Conservation (phyloP, 2,113 vertebrate genomes). For the Nibea coibor region DNA sequence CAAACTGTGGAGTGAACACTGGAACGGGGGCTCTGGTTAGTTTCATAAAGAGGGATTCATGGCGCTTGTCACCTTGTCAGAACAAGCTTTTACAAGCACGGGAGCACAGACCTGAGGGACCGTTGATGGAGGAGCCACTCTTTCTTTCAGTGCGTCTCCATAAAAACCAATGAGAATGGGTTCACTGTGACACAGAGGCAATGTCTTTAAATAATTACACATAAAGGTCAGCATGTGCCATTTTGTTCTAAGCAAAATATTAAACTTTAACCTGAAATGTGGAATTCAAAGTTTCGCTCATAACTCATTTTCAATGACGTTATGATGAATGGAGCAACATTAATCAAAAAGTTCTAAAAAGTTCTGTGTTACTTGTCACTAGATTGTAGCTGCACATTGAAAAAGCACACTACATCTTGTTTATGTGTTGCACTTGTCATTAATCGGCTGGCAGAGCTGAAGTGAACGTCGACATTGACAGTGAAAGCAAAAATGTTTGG, state of each 20-base stretch:
- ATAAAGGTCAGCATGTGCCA: constrained; percentile 11
- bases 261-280: background rate
- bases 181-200: background rate
- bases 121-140: background rate
- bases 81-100: constrained; percentile 21
- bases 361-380: too few relatives aligned
- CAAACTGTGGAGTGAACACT: background rate
- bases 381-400: too few relatives aligned
- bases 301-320: background rate
- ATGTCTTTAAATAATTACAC: constrained; percentile 3
- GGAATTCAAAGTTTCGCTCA: background rate
- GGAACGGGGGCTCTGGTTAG: background rate
- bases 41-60: constrained; percentile 20
- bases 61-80: background rate
- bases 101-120: background rate
- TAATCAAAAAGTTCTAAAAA: too few relatives aligned
- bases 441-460: background rate
- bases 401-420: too few relatives aligned
- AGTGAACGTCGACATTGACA: background rate
- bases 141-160: background rate
- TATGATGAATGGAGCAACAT: background rate
- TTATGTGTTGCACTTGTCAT: background rate
- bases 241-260: background rate
- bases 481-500: background rate
- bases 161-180: background rate